A percentile compares a stretch with the other conserved stretches of the same genome.
These are phyloP conservation scores for Benthosema pterotum DNA, from an alignment of 2,797 vertebrate genomes.

Conservation along the genomic window DNA sequence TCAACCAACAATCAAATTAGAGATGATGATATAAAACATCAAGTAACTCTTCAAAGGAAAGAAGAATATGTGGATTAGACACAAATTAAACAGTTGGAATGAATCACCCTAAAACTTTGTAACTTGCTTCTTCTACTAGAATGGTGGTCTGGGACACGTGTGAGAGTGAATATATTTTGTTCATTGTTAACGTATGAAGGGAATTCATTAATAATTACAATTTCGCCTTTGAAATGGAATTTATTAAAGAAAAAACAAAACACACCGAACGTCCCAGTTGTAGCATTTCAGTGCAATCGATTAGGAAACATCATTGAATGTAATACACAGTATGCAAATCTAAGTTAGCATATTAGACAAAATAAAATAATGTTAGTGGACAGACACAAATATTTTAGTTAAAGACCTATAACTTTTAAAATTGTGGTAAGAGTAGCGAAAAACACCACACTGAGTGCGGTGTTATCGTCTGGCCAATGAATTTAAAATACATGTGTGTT, in stretches of 20 bases:
- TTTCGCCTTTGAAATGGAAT: conserved; percentile 22
- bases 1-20: conserved; percentile 5
- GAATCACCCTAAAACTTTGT: conserved; percentile 11
- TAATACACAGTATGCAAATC: conserved; percentile 17
- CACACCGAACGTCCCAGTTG: background rate
- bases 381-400: conserved; percentile 33
- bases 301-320: conserved; percentile 14
- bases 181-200: conserved; percentile 29
- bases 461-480: conserved; percentile 8
- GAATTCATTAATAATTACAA: conserved; percentile 18
- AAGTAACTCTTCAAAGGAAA: conserved; percentile 11
- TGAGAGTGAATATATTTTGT: conserved; percentile 15
- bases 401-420: conserved; percentile 20
- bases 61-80: conserved; percentile 9
- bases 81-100: conserved; percentile 17
- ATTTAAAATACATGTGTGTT: conserved; percentile 30
- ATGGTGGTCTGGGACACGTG: conserved; percentile 16
- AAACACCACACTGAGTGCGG: conserved; percentile 30
- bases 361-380: conserved; percentile 23
- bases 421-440: conserved; percentile 14
- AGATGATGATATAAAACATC: conserved; percentile 10
- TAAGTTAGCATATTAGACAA: conserved; percentile 15
- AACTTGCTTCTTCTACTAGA: conserved; percentile 42
- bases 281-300: conserved; percentile 40
- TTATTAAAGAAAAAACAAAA: conserved; percentile 3